phyloP scores from a whole-genome alignment of 2,888 invertebrate genomes.

The Cephus pygmeus region DNA sequence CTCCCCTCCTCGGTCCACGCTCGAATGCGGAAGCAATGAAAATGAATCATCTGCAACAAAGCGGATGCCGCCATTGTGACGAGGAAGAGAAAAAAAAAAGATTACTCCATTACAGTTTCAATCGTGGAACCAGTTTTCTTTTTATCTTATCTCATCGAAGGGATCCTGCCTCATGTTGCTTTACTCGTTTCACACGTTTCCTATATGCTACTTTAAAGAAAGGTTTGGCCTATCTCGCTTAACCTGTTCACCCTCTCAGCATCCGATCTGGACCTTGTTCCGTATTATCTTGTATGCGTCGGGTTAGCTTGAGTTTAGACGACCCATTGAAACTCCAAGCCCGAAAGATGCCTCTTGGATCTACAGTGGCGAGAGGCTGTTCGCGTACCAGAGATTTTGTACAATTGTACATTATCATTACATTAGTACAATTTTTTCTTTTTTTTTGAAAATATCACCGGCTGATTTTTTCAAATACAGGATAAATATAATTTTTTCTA shows the following conservation, averaged over 20 bases:
- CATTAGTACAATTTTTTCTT: too few relatives aligned
- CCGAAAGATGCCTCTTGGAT: neutral
- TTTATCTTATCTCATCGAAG: neutral
- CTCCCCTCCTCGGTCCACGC: neutral
- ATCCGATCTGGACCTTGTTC: neutral
- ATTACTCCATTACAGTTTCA: conserved; percentile 1
- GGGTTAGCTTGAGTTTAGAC: neutral
- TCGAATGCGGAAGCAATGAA: conserved; percentile 3
- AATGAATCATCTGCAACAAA: conserved; percentile 3
- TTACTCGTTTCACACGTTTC: neutral
- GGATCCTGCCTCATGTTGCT: neutral
- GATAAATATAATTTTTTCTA: too few relatives aligned
- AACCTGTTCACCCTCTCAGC: neutral
- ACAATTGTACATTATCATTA: too few relatives aligned
- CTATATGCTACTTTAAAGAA: neutral
- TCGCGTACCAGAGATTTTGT: neutral
- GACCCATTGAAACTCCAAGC: neutral
- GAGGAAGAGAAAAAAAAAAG: neutral
- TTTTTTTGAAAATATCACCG: too few relatives aligned
- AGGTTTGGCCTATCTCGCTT: neutral
- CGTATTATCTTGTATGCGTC: neutral
- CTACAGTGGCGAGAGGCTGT: too few relatives aligned
- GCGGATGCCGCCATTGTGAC: neutral
- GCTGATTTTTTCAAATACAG: too few relatives aligned
- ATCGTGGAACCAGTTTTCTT: neutral